These are phyloP conservation scores for Oikopleura vanhoeffeni DNA, from an alignment of 23 tunicate genomes.

Conservation along the genomic window DNA sequence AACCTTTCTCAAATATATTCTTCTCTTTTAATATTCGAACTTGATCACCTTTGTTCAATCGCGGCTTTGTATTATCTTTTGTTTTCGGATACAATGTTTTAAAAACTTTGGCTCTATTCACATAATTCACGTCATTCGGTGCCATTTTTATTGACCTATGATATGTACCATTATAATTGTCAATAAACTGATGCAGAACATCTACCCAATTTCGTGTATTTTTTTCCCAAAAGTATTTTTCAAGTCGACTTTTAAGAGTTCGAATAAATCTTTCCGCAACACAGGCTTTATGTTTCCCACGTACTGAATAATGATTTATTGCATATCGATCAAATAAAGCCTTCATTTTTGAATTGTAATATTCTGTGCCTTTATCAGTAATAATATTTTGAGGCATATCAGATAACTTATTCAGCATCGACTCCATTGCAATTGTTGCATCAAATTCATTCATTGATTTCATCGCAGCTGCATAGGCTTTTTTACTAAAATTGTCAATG, in stretches of 20 bases:
- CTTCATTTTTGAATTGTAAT: background rate
- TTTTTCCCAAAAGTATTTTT: background rate
- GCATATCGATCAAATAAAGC: background rate
- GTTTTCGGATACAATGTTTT: background rate
- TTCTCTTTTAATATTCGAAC: background rate
- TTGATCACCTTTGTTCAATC: background rate
- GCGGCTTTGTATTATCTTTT: background rate
- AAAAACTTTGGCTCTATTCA: background rate
- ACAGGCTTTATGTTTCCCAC: background rate
- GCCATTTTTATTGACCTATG: background rate
- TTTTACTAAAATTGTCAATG: background rate
- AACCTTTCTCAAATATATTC: background rate
- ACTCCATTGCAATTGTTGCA: background rate
- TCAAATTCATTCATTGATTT: background rate
- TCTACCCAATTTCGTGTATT: background rate
- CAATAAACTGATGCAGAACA: background rate
- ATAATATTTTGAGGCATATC: background rate
- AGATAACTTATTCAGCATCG: background rate
- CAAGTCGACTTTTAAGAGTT: background rate
- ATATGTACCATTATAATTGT: background rate
- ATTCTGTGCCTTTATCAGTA: background rate
- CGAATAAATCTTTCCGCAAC: background rate
- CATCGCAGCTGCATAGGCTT: background rate
- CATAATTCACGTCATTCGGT: background rate
- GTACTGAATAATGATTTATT: background rate